These are phyloP conservation scores for Mantis religiosa DNA, from an alignment of 2,888 invertebrate genomes.

Conservation along the genomic window DNA sequence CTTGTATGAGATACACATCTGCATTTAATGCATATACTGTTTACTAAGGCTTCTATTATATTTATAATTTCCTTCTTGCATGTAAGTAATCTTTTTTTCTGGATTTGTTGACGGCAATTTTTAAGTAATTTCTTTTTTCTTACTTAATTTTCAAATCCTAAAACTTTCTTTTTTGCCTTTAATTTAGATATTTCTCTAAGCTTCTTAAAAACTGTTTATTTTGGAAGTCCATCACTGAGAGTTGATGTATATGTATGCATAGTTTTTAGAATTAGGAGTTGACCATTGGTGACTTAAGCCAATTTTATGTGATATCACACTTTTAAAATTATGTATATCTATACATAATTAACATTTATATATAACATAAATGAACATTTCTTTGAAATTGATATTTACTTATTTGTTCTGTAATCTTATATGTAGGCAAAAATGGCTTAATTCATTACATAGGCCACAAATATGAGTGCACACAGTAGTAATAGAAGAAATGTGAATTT, in stretches of 20 bases:
- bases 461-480: background rate
- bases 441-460: background rate
- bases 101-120: background rate
- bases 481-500: background rate
- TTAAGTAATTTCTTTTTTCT: too few species aligned
- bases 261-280: background rate
- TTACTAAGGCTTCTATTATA: background rate
- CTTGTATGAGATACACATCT: background rate
- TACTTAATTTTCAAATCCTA: background rate
- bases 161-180: background rate
- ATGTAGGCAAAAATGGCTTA: background rate
- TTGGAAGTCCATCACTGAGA: constrained; percentile 25
- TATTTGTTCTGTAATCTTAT: background rate
- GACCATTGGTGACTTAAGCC: background rate
- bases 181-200: background rate
- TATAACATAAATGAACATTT: background rate
- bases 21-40: background rate
- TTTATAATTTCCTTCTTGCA: background rate
- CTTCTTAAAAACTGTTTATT: background rate
- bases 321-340: background rate
- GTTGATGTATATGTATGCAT: background rate
- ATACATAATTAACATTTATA: too few species aligned
- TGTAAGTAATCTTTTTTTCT: background rate
- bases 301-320: background rate
- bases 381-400: background rate